These are phyloP conservation scores for Anguilla rostrata DNA, from an alignment of 2,113 vertebrate genomes.

Conservation along the genomic window DNA sequence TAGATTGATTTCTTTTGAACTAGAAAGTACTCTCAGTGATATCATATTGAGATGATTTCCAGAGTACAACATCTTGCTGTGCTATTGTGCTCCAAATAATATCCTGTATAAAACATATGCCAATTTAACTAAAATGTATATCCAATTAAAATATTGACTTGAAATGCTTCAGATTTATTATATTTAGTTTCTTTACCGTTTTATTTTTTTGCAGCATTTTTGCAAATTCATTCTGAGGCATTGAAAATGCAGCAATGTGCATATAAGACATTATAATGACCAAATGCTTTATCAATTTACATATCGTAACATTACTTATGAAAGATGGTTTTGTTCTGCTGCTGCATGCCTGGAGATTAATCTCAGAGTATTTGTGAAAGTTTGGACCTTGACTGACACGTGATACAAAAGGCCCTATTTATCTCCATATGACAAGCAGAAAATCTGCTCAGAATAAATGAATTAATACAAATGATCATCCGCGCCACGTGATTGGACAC, in stretches of 20 bases:
- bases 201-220: not conserved
- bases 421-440: constrained; percentile 72
- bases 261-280: constrained; percentile 19
- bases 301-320: constrained; percentile 30
- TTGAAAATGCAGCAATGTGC: constrained; percentile 16
- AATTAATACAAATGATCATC: constrained; percentile 68
- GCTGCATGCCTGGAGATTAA: constrained; percentile 46
- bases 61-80: not conserved
- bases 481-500: constrained; percentile 63
- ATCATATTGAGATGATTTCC: not conserved
- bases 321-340: constrained; percentile 42
- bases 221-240: constrained; percentile 20
- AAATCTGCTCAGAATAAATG: constrained; percentile 70
- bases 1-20: not conserved
- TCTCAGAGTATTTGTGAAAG: constrained; percentile 55
- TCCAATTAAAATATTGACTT: not conserved
- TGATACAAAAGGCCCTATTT: constrained; percentile 56
- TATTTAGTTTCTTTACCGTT: not conserved
- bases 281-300: constrained; percentile 38
- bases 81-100: not conserved
- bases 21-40: not conserved
- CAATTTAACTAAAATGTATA: not conserved
- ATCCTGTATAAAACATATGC: not conserved
- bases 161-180: not conserved
- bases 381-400: constrained; percentile 49